These are phyloP conservation scores for Acrossocheilus wenchowensis DNA, from an alignment of 2,797 vertebrate genomes.

Conservation along the genomic window DNA sequence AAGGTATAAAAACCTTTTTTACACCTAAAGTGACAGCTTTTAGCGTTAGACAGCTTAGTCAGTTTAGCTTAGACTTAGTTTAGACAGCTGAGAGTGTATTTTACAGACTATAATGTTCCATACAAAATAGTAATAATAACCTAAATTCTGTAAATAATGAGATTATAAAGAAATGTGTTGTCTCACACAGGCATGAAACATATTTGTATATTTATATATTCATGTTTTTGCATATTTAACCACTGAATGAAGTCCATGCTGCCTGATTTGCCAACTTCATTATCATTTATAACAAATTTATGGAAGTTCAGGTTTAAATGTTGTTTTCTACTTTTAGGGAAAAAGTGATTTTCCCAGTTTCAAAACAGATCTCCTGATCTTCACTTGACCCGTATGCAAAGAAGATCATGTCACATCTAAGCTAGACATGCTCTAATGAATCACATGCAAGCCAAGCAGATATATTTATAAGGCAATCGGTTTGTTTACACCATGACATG, in stretches of 20 bases:
- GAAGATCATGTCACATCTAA: slow-evolving; percentile 25
- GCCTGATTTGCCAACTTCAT: background rate
- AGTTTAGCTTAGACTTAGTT: too few relatives aligned
- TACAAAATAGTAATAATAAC: too few relatives aligned
- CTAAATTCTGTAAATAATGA: background rate
- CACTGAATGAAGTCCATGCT: background rate
- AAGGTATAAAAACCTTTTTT: background rate
- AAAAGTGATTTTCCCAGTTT: background rate
- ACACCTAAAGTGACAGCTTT: background rate
- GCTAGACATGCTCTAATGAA: slow-evolving; percentile 35
- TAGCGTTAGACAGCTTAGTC: too few relatives aligned
- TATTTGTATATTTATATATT: background rate
- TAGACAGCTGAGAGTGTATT: background rate
- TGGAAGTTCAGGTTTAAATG: background rate
- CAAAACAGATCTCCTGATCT: background rate
- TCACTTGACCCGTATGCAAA: background rate
- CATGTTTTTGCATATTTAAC: background rate
- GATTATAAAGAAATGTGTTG: too few relatives aligned
- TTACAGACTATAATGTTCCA: background rate
- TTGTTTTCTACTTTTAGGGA: background rate
- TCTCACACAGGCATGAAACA: background rate
- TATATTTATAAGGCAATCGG: slow-evolving; percentile 46
- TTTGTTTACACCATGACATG: slow-evolving; percentile 50
- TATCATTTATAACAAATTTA: background rate
- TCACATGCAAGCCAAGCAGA: slow-evolving; percentile 41